Evolutionary conservation across 2,888 invertebrate genomes (phyloP).

Genomic region (Leptura quadrifasciata): DNA sequence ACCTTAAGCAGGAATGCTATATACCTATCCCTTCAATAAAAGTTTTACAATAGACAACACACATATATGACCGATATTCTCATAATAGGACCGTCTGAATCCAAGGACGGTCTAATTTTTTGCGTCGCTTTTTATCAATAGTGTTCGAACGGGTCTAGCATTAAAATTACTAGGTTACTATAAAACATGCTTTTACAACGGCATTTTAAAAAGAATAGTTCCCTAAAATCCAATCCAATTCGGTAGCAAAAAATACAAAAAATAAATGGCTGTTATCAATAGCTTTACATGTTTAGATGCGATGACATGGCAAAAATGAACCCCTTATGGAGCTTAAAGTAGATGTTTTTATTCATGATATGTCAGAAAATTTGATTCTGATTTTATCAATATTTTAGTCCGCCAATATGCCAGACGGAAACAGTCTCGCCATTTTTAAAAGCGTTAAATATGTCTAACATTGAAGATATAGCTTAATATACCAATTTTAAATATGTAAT

Average conservation of each 20-base stretch:
- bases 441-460: background rate
- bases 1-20: background rate
- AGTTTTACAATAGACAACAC: background rate
- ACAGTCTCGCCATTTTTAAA: background rate
- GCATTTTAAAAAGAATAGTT: background rate
- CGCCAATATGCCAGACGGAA: constrained; percentile 8
- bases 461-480: too few species aligned
- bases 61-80: background rate
- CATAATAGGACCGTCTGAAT: background rate
- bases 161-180: background rate
- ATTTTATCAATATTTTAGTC: constrained; percentile 30
- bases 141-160: background rate
- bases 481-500: too few species aligned
- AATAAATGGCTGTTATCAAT: constrained; percentile 24
- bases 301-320: constrained; percentile 35
- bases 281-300: constrained; percentile 22
- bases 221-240: background rate
- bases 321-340: constrained; percentile 30
- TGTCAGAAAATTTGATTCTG: constrained; percentile 29
- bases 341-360: constrained; percentile 39
- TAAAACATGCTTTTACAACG: background rate
- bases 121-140: background rate
- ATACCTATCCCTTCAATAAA: background rate
- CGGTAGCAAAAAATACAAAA: constrained; percentile 7
- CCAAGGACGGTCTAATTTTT: background rate